These are phyloP conservation scores for Poliocrania exsul DNA, from an alignment of 2,797 vertebrate genomes.

Conservation along the genomic window DNA sequence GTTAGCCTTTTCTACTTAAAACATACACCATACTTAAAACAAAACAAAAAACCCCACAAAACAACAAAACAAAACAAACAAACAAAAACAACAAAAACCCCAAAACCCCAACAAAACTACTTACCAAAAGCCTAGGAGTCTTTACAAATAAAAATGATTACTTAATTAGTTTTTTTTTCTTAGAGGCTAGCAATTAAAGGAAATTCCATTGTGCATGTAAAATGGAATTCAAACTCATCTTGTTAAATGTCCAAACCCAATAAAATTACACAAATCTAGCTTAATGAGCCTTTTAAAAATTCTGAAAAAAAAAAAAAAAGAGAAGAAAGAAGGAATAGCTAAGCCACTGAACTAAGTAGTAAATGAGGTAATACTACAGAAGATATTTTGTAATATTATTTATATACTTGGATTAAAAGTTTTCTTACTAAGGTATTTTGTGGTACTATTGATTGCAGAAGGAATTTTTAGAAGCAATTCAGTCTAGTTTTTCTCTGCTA, in stretches of 20 bases:
- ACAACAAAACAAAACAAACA: no score
- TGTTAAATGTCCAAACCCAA: not conserved
- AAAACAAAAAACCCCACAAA: no score
- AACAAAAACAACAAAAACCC: no score
- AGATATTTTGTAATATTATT: not conserved
- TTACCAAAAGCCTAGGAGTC: not conserved
- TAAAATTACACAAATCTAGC: not conserved
- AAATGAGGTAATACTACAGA: not conserved
- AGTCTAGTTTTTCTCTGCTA: not conserved
- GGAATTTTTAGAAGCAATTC: not conserved
- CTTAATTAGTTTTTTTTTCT: constrained; percentile 12
- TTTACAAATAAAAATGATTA: not conserved
- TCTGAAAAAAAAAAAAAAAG: no score
- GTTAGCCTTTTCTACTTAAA: not conserved
- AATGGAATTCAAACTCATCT: constrained; percentile 14
- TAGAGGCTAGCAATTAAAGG: not conserved
- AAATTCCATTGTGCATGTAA: not conserved
- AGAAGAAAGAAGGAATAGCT: not conserved
- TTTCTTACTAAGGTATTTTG: not conserved
- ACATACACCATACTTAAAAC: not conserved
- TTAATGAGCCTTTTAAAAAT: no score
- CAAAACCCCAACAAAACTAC: no score
- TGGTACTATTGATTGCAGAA: not conserved
- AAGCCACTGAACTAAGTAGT: not conserved
- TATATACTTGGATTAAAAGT: not conserved